A percentile compares a stretch with the other conserved stretches of the same genome.
phyloP scores from a whole-genome alignment of 2,113 vertebrate genomes.

The Vulpes vulpes region DNA sequence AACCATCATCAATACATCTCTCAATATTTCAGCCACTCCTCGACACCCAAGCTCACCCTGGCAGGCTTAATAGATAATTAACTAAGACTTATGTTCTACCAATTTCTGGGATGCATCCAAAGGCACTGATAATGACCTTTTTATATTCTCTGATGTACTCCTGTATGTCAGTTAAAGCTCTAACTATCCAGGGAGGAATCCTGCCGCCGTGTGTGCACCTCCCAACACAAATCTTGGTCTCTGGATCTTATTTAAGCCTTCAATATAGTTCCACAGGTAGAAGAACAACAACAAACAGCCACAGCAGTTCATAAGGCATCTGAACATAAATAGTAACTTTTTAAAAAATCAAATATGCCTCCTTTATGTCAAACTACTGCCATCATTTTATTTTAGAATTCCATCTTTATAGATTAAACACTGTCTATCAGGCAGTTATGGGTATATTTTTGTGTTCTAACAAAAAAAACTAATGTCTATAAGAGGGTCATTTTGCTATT shows the following conservation, averaged over 20 bases:
- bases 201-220: background rate
- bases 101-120: slow-evolving; percentile 4
- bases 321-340: slow-evolving; percentile 53
- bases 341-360: slow-evolving; percentile 66
- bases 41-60: background rate
- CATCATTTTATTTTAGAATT: slow-evolving; percentile 79
- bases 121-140: background rate
- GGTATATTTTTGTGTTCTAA: slow-evolving; percentile 72
- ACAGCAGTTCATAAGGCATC: background rate
- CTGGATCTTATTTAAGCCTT: slow-evolving; percentile 6
- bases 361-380: slow-evolving; percentile 63
- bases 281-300: background rate
- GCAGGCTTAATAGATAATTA: background rate
- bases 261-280: background rate
- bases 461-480: slow-evolving; percentile 70
- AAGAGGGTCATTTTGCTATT: slow-evolving; percentile 80
- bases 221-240: background rate
- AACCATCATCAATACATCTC: background rate
- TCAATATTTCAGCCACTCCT: slow-evolving; percentile 15
- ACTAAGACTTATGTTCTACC: background rate
- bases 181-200: background rate
- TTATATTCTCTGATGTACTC: background rate
- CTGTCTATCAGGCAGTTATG: slow-evolving; percentile 71
- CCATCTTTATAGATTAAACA: slow-evolving; percentile 63
- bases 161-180: background rate